Evolutionary conservation across 23 tunicate species (phyloP), one percentile per base, ranked within the genome.

Genomic region (Phallusia fumigata): DNA sequence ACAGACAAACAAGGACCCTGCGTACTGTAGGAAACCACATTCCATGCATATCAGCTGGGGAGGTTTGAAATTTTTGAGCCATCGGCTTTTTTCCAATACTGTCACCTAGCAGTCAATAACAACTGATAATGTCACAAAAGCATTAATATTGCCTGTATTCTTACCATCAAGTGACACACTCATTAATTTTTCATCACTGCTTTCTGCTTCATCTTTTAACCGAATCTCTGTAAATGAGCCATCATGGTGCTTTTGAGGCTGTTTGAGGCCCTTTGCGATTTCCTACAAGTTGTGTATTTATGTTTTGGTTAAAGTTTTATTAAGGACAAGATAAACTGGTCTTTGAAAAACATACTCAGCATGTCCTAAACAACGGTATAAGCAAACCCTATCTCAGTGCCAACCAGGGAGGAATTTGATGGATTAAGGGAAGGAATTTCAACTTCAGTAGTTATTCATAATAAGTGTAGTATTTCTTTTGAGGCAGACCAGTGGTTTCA

Each of bases 1-100:
- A 97, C 35, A 97, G 78, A 74, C 99, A 97, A n/a, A 92, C 95
- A 32, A 97, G 84, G 32, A 97, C 99, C 32, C 99, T 79, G 34
- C 97, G 84, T 5, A 97, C 99, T 24, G 99, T 92, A 18, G 99
- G 99, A 69, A 75, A 97, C 99, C 99, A 97, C 99, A 97, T 97
- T 6, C 99, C 99, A 83, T 92, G 97, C 92, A 97, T 88, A 64
- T 97, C 99, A 49, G 99, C 99, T 30, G 99, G 99, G 22, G 99
- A 97, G 19, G 99, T 92, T n/a, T 90, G 88, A 49, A 90, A 86
- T 26, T 85, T 86, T 51, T 85, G 76, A 0, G 77, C 35, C 35
- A 58, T 21, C 13, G 69, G 69, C 16, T 58, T 58, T 13, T 58
- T 58, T 21, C 28, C 69, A 1, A 58, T 8, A 24, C 15, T 24